Conservation (phyloP, 2,113 vertebrate genomes). For the Peucedramus taeniatus region DNA sequence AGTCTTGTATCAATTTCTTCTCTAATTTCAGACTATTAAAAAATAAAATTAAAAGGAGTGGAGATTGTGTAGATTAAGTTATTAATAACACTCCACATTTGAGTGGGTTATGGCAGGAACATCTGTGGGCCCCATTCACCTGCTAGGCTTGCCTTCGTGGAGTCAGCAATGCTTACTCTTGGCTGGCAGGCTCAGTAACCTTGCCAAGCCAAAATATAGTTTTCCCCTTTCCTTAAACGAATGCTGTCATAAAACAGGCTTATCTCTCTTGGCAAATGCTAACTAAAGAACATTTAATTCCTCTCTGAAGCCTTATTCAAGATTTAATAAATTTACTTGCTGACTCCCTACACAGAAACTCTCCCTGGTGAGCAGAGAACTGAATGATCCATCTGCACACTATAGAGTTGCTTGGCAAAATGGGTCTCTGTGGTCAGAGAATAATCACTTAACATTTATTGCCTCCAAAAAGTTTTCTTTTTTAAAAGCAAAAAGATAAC, state of each 20-base stretch:
- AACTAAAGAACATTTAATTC: not conserved
- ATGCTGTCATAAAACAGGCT: not conserved
- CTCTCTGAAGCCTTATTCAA: not conserved
- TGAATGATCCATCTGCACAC: rapidly evolving
- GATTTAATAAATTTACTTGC: not conserved
- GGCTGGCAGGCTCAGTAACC: not conserved
- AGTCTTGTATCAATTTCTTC: not conserved
- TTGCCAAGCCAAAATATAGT: not conserved
- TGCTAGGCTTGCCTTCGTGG: not conserved
- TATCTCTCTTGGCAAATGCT: not conserved
- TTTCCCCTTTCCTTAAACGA: not conserved
- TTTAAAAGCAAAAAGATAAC: not conserved
- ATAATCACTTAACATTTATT: not conserved
- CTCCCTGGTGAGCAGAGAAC: not conserved
- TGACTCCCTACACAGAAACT: not conserved
- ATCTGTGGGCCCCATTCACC: not conserved
- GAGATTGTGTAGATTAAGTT: not conserved
- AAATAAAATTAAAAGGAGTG: not conserved
- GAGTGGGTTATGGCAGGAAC: not conserved
- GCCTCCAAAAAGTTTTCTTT: not conserved
- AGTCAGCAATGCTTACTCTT: not conserved
- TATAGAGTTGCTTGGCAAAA: not conserved
- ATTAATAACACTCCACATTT: not conserved
- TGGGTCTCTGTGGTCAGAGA: not conserved
- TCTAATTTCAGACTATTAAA: not conserved